A percentile compares a stretch with the other conserved stretches of the same genome.
Evolutionary conservation across 2,113 vertebrate species (phyloP).

Genomic region (Nerophis ophidion): DNA sequence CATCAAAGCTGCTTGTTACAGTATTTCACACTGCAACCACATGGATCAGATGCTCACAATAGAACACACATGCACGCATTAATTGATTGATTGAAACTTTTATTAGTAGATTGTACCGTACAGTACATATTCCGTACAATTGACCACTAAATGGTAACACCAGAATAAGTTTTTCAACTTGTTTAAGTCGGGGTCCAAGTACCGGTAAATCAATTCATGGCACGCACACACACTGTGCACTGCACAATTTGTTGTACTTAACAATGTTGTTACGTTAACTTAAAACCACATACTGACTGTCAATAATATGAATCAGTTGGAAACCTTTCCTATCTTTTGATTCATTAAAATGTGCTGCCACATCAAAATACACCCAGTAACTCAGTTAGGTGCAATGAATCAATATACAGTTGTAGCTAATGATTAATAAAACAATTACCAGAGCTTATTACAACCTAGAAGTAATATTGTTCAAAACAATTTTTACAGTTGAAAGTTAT

Average conservation of each 20-base stretch:
- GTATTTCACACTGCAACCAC: constrained; percentile 2
- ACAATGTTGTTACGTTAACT: neutral
- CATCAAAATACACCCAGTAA: neutral
- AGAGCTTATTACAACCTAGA: neutral
- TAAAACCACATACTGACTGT: neutral
- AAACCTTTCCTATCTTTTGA: neutral
- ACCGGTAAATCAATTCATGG: too few relatives aligned
- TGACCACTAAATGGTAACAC: too few relatives aligned
- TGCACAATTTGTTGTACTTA: neutral
- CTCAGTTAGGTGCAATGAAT: too few relatives aligned
- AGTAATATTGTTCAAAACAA: neutral
- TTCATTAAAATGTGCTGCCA: neutral
- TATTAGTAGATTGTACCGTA: too few relatives aligned
- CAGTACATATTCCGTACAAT: too few relatives aligned
- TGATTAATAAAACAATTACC: too few relatives aligned
- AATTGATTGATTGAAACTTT: too few relatives aligned
- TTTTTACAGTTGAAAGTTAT: neutral
- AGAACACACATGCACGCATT: neutral
- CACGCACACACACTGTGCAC: neutral
- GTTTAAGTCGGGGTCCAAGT: too few relatives aligned
- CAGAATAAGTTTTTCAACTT: too few relatives aligned
- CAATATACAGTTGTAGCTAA: too few relatives aligned
- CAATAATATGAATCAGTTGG: neutral
- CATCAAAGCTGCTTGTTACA: constrained; percentile 24
- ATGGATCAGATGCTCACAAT: neutral